Evolutionary conservation across 2,113 vertebrate species (phyloP), one percentile per base, ranked within the genome.

Genomic region (Rallus limicola): DNA sequence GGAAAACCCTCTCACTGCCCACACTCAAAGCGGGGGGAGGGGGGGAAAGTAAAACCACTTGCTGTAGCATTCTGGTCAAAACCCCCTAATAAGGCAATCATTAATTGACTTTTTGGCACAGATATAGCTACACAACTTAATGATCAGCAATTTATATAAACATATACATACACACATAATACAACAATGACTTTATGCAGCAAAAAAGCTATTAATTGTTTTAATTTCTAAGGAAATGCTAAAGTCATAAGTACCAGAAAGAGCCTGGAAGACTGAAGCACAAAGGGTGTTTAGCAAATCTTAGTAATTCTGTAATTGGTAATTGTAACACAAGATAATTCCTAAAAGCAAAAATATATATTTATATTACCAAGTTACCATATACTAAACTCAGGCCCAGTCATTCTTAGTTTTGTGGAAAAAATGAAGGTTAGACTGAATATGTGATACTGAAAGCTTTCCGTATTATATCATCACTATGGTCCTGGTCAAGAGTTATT

Each of bases 51-150:
- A 26, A 71, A 28, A 62, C 5, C 5, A 40, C 3, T 95, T 95
- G 67, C 84, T 88, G 86, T 65, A 93, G 70, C 62, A 81, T 75
- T 53, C 40, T 78, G 28, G 38, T 69, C 24, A 91, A 87, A 86
- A 65, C 4, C 1, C 17, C 63, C 85, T 69, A 56, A 65, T 72
- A 93, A 96, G 55, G 79, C 46, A 94, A 92, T 77, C 42, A 83
- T 92, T 97, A 94, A 96, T 95, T 97, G 58, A 90, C 58, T 74
- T 97, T 95, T 93, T 78, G 80, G 80, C 95, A 89, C 71, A 95
- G 72, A 81, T 92, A 81, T 71, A 94, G 60, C 52, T 84, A 40
- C 11, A 70, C 23, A 75, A 44, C 9, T 10, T 11, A 13, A 86
- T 92, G 15, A 81, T 48, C 33, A 93, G 29, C 10, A 82, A 58